Base-by-base conservation (phyloP, 1,140 invertebrate genomes). In the Hyposmocoma kahamanoa region DNA sequence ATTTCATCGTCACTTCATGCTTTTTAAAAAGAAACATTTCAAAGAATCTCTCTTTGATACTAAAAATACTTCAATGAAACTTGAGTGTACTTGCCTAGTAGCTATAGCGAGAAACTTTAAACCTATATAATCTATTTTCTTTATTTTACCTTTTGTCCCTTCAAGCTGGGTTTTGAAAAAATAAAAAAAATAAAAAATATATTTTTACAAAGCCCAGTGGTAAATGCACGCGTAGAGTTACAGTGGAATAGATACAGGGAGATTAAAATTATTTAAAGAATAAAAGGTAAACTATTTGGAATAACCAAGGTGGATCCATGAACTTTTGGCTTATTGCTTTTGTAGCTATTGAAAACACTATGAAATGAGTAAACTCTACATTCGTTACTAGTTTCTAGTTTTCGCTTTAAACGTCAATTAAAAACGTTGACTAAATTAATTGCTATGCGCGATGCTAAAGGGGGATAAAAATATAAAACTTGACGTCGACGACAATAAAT, bases 41-140 rank as follows among this genome's bases (percentile, higher is more conserved):
- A 81, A 82, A 62, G 78, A 81, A 78, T 84, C 81, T 82, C 80
- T 68, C 54, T 56, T 53, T 56, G n/a, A n/a, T 53, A 30, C 47
- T 50, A 45, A 58, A 58, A 63, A 57, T 54, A 65, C 58, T 68
- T 62, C 51, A 73, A 60, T 52, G 50, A 54, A 36, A 41, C 8
- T 65, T 81, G 57, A 67, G 65, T 84, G 77, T 82, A 84, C 81
- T 84, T 84, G 81, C 81, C 65, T 77, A 84, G 81, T 84, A 84
- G 81, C 81, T 84, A 84, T 84, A 79, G 81, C 81, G 81, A 61
- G 41, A 69, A 82, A 66, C 64, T 72, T n/a, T n/a, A 52, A 66
- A 76, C 72, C 75, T 75, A 58, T 73, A 36, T 36, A 36, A 62
- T 68, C 67, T 72, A 64, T 71, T 61, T 53, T 59, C 41, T 61